Percentiles rank a stretch among this genome's conserved stretches.
Evolutionary conservation across 92 coral and sea anemone species (phyloP).

Genomic region (Phenganax stokvisi): DNA sequence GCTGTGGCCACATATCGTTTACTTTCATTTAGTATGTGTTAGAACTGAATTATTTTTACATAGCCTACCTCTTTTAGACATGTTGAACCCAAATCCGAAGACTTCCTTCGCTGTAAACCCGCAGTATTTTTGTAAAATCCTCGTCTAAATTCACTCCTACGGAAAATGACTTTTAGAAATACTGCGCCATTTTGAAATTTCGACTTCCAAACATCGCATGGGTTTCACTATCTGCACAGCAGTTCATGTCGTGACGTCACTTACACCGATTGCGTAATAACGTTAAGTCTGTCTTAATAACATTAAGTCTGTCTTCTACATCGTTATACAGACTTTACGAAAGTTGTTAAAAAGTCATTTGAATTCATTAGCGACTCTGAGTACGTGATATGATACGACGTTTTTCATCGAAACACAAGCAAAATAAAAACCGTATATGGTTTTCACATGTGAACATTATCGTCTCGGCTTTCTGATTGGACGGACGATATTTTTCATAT

Average conservation of each 20-base stretch:
- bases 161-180: neutral
- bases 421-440: too few relatives aligned
- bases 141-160: neutral
- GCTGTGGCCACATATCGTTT: neutral
- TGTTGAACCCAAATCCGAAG: conserved; percentile 1
- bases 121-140: neutral
- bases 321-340: neutral
- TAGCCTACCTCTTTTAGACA: neutral
- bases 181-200: neutral
- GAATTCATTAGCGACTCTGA: neutral
- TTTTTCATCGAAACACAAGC: too few relatives aligned
- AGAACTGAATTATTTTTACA: neutral
- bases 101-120: neutral
- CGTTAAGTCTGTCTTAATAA: too few relatives aligned
- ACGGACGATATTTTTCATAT: too few relatives aligned
- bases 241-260: too few relatives aligned
- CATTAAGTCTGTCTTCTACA: neutral
- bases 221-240: too few relatives aligned
- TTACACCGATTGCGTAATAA: too few relatives aligned
- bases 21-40: neutral
- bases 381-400: neutral
- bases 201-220: neutral
- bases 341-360: neutral
- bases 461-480: too few relatives aligned
- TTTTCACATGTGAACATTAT: too few relatives aligned